These are phyloP conservation scores for Leucoptera coffeella DNA, from an alignment of 2,888 invertebrate species.

Conservation along the genomic window DNA sequence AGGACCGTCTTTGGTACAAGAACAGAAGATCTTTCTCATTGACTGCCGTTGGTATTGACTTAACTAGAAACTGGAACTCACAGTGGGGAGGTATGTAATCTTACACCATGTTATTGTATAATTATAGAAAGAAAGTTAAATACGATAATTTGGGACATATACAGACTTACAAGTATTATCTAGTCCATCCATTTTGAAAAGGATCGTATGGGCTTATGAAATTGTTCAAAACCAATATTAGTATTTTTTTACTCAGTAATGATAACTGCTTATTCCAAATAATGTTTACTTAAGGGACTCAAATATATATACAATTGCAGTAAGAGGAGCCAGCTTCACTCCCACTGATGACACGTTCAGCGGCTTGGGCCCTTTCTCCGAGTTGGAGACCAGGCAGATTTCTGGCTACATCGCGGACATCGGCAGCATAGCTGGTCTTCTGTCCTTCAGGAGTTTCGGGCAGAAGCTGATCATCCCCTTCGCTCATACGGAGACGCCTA, in stretches of 20 bases:
- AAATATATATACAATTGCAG: background rate
- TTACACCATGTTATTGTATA: background rate
- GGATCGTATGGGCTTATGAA: too few relatives aligned
- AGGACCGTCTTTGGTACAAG: slow-evolving; percentile 61
- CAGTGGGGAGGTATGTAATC: slow-evolving; percentile 46
- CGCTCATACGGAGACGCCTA: slow-evolving; percentile 32
- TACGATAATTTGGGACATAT: too few relatives aligned
- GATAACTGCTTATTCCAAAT: background rate
- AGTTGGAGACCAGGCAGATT: slow-evolving; percentile 41
- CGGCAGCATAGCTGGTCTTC: slow-evolving; percentile 37
- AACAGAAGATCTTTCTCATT: slow-evolving; percentile 40
- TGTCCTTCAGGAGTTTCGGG: slow-evolving; percentile 61
- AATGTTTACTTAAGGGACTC: background rate
- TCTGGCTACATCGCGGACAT: slow-evolving; percentile 32
- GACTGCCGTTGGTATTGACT: slow-evolving; percentile 51
- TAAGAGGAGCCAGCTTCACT: slow-evolving; percentile 33
- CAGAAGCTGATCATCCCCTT: slow-evolving; percentile 56
- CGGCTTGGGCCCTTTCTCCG: slow-evolving; percentile 51
- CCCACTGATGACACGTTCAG: slow-evolving; percentile 32
- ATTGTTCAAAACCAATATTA: too few relatives aligned
- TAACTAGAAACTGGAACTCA: slow-evolving; percentile 60
- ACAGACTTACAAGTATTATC: too few relatives aligned
- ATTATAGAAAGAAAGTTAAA: too few relatives aligned
- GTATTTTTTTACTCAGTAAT: too few relatives aligned
- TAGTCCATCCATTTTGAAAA: too few relatives aligned